Evolutionary conservation across 2,797 vertebrate species (phyloP).

Genomic region (Characodon lateralis): DNA sequence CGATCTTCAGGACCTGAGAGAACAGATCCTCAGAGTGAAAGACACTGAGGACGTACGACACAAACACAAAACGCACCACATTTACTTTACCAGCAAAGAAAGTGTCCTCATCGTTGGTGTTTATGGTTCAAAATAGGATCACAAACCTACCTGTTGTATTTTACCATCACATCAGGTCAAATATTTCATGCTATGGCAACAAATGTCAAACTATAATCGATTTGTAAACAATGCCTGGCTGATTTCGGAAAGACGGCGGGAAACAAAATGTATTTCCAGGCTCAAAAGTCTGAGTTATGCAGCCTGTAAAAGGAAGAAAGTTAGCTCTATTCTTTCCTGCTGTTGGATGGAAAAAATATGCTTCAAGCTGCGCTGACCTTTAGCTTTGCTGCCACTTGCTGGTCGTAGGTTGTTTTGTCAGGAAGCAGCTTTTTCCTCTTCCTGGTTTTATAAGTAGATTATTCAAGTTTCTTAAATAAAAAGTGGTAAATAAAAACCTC

Average conservation of each 20-base stretch:
- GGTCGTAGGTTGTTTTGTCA: not conserved
- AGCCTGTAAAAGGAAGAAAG: not conserved
- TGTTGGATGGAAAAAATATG: not conserved
- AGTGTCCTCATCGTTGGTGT: too few species aligned
- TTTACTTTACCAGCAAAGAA: not conserved
- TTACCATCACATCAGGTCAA: not conserved
- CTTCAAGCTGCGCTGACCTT: not conserved
- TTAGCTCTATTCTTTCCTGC: too few species aligned
- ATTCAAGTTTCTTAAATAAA: too few species aligned
- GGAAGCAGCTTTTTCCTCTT: not conserved
- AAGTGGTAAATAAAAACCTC: too few species aligned
- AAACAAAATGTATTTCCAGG: not conserved
- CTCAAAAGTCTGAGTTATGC: not conserved
- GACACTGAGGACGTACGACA: conserved; percentile 76
- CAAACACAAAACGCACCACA: not conserved
- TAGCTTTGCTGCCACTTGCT: conserved; percentile 18
- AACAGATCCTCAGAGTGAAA: conserved; percentile 96
- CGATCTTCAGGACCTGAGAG: conserved; percentile 92
- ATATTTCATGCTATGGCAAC: not conserved
- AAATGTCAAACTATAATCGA: not conserved
- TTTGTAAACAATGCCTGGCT: not conserved
- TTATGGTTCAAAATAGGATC: not conserved
- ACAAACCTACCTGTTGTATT: not conserved
- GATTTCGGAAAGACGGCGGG: not conserved
- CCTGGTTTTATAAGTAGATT: too few species aligned